These are phyloP conservation scores for Poeciliopsis occidentalis DNA, from an alignment of 2,113 vertebrate species.

Conservation along the genomic window DNA sequence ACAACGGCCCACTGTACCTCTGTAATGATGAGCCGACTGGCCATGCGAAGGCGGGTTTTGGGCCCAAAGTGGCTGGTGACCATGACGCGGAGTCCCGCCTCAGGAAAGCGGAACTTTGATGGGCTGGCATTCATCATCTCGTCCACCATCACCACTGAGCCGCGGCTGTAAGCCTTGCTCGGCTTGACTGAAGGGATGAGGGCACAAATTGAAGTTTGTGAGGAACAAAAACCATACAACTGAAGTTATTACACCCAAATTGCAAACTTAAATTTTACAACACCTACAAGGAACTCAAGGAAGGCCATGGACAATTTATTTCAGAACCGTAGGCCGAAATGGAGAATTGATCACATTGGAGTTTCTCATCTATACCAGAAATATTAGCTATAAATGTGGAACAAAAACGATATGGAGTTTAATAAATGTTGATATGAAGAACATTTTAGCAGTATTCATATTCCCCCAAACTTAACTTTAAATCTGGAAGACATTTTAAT, in stretches of 20 bases:
- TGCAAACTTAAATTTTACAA: neutral
- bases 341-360: neutral
- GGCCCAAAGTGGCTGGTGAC: conserved; percentile 96
- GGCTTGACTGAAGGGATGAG: conserved; percentile 84
- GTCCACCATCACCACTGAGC: conserved; percentile 94
- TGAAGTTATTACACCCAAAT: neutral
- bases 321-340: neutral
- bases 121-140: conserved; percentile 95
- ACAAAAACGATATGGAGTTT: neutral
- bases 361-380: neutral
- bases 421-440: neutral
- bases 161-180: conserved; percentile 83
- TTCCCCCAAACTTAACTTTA: neutral
- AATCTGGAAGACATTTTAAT: neutral
- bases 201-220: neutral
- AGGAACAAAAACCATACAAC: neutral
- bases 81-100: conserved; percentile 93
- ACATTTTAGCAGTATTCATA: neutral
- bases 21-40: conserved; percentile 95
- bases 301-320: neutral
- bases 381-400: neutral
- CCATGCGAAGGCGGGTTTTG: conserved; percentile 95
- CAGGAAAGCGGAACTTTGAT: conserved; percentile 92
- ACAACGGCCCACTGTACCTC: conserved; percentile 81
- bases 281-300: neutral